Evolutionary conservation across 2,888 invertebrate genomes (phyloP), one percentile per base, ranked within the genome.

Genomic region (Conchocele bisecta): DNA sequence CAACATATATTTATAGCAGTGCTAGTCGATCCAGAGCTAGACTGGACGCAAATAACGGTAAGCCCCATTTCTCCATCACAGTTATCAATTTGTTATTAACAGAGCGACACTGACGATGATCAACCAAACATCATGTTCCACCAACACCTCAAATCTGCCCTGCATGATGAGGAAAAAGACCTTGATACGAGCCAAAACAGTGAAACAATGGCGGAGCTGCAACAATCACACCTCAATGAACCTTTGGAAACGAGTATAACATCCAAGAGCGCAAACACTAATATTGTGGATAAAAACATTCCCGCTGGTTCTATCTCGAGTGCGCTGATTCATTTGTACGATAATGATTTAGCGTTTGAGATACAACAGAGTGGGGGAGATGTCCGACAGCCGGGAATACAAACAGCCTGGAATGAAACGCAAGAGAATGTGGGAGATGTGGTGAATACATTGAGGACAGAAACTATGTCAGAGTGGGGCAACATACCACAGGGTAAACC

Each of bases 31-130:
- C n/a, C n/a, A n/a, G n/a, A n/a, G n/a, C n/a, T n/a, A n/a, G n/a
- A n/a, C n/a, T n/a, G n/a, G n/a, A n/a, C n/a, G n/a, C n/a, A n/a
- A n/a, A n/a, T n/a, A n/a, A n/a, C n/a, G n/a, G n/a, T n/a, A n/a
- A n/a, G n/a, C n/a, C n/a, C n/a, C n/a, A n/a, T n/a, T n/a, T n/a
- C n/a, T n/a, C n/a, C n/a, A n/a, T n/a, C n/a, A n/a, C n/a, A n/a
- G n/a, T n/a, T n/a, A n/a, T n/a, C n/a, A n/a, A n/a, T n/a, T n/a
- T n/a, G n/a, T n/a, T n/a, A n/a, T n/a, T n/a, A n/a, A n/a, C n/a
- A 85, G 87, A 86, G 82, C n/a, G 85, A 85, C 39, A 88, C 89
- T 3, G 89, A 88, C 28, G 80, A 77, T 61, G 88, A 89, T 29
- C 88, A 89, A 51, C 86, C 87, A 13, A n/a, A n/a, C n/a, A 73